These are phyloP conservation scores for Drosophila vallismaia DNA, from an alignment of 2,888 invertebrate species.

Conservation along the genomic window DNA sequence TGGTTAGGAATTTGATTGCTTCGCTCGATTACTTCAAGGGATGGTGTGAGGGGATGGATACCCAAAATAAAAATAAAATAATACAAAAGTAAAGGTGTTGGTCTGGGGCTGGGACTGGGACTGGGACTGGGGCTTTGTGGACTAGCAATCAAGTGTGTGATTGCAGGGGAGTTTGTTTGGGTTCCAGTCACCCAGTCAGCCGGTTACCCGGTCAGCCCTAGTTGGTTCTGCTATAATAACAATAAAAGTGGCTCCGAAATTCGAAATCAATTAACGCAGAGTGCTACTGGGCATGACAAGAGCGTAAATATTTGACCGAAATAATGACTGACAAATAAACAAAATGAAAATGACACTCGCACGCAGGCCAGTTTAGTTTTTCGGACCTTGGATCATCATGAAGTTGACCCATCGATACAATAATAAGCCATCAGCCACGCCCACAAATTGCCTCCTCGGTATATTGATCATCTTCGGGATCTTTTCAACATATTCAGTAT, in stretches of 20 bases:
- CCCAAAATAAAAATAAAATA: background rate
- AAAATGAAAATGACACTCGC: conserved; percentile 42
- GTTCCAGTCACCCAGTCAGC: conserved; percentile 2
- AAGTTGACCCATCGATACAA: conserved; percentile 19
- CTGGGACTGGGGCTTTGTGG: background rate
- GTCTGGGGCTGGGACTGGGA: too few species aligned
- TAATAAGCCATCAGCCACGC: conserved; percentile 41
- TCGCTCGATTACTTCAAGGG: conserved; percentile 9
- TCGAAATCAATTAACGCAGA: conserved; percentile 80
- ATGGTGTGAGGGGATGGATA: background rate
- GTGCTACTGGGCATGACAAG: conserved; percentile 81
- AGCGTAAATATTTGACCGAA: conserved; percentile 78
- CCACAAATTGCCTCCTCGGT: conserved; percentile 53
- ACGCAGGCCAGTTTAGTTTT: conserved; percentile 18
- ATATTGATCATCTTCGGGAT: background rate
- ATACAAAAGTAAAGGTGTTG: conserved; percentile 1
- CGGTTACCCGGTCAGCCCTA: background rate
- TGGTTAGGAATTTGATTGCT: conserved; percentile 20
- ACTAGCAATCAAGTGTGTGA: conserved; percentile 14
- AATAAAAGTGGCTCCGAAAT: conserved; percentile 74
- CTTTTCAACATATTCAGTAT: conserved; percentile 26
- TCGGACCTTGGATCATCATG: conserved; percentile 12
- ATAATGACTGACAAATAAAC: conserved; percentile 77
- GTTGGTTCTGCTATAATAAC: conserved; percentile 67
- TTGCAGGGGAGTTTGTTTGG: conserved; percentile 31